Conservation (phyloP, 1,140 invertebrate genomes). For the Neodiprion pinetum region DNA sequence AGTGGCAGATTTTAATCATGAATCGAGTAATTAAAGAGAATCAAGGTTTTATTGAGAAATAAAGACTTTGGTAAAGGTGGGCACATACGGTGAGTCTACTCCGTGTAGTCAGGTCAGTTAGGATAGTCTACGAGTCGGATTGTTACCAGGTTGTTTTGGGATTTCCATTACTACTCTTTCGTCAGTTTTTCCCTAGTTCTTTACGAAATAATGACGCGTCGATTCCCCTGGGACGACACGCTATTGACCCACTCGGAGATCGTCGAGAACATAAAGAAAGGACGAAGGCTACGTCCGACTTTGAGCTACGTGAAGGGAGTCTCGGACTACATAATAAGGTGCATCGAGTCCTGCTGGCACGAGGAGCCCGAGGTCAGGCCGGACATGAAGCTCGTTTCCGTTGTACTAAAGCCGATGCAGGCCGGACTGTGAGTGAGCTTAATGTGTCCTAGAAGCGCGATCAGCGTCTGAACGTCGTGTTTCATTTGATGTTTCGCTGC, state of each 20-base stretch:
- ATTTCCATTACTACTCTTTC: background rate
- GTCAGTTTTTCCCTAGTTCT: slow-evolving; percentile 71
- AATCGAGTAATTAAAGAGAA: too few species aligned
- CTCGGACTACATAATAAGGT: slow-evolving; percentile 69
- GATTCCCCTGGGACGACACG: slow-evolving; percentile 74
- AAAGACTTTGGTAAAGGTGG: too few species aligned
- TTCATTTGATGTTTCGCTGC: slow-evolving; percentile 44
- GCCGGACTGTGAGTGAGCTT: slow-evolving; percentile 70
- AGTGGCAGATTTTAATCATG: too few species aligned
- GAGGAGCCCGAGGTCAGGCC: slow-evolving; percentile 76
- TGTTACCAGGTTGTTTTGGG: too few species aligned
- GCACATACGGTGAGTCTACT: too few species aligned
- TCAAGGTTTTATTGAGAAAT: too few species aligned
- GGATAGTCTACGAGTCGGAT: too few species aligned
- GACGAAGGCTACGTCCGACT: slow-evolving; percentile 66
- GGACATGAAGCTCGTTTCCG: slow-evolving; percentile 72
- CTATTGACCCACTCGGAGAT: slow-evolving; percentile 25
- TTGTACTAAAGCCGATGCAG: slow-evolving; percentile 79
- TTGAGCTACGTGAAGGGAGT: slow-evolving; percentile 61
- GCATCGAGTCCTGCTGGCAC: slow-evolving; percentile 80
- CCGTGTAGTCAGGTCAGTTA: too few species aligned
- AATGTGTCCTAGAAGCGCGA: background rate
- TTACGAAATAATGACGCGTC: slow-evolving; percentile 74
- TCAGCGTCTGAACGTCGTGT: slow-evolving; percentile 8
- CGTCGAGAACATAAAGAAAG: slow-evolving; percentile 43